These are phyloP conservation scores for Ciconia nigra DNA, from an alignment of 2,797 vertebrate species.

Conservation along the genomic window DNA sequence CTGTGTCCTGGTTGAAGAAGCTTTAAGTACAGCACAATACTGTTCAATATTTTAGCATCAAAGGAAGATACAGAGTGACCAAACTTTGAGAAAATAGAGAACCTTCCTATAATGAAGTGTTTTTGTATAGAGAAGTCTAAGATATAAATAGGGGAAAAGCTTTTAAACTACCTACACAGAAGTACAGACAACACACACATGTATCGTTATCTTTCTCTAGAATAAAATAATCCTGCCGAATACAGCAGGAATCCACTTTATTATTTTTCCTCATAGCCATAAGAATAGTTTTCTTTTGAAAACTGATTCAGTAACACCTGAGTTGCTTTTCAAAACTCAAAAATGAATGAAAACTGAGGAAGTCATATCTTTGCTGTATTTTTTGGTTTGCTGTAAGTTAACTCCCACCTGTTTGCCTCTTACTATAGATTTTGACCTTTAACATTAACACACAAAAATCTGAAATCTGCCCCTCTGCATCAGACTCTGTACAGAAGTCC, in stretches of 20 bases:
- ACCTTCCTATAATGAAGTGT: background rate
- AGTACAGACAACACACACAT: background rate
- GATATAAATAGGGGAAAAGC: background rate
- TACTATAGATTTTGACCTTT: constrained; percentile 10
- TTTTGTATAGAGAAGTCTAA: background rate
- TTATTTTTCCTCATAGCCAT: background rate
- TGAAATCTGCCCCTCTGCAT: background rate
- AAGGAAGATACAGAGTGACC: background rate
- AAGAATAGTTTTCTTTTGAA: background rate
- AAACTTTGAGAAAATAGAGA: background rate
- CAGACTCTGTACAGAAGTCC: constrained; percentile 15
- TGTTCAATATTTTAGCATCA: background rate
- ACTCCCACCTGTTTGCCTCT: background rate
- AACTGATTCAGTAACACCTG: background rate
- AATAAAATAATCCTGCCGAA: background rate
- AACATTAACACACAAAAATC: background rate
- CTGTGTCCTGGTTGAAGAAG: background rate
- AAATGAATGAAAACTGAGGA: background rate
- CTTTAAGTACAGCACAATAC: background rate
- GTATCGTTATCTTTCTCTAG: background rate
- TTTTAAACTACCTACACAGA: background rate
- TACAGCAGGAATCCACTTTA: background rate
- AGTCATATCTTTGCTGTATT: background rate
- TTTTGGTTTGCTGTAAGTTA: background rate
- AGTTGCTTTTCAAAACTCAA: background rate